Base-by-base conservation (phyloP, 2,888 invertebrate genomes). In the Stenotaenia linearis region DNA sequence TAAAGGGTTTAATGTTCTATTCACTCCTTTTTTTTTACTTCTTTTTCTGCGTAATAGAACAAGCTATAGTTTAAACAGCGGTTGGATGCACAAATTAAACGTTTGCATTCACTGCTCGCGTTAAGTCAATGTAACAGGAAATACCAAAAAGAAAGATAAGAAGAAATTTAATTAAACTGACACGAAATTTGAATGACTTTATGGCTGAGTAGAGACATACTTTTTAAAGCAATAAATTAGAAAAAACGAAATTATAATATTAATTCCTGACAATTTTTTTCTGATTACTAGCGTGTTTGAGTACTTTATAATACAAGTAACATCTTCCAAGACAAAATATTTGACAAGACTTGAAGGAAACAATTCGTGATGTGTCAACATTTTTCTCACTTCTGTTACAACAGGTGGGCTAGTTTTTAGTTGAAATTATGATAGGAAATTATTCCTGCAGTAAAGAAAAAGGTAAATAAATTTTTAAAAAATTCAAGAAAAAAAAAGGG, bases 321-420 rank as follows among this genome's bases (percentile, higher is more conserved):
- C 25, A 69, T 28, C 25, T 69, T 69, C 69, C 25, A 12, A 3
- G 50, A 69, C 69, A 69, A 69, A 69, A 69, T 69, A 69, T 69
- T 69, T 69, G 69, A 69, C 69, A 69, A 10, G 25, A 69, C 12
- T 69, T 69, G 69, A 69, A 69, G 69, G 25, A 28, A 69, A 25
- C 69, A 69, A 69, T 69, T 28, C 69, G 69, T 69, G 69, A 69
- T 28, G 28, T 69, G 69, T 69, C 69, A 69, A 28, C 69, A 69
- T 69, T 69, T 25, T 28, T 28, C 69, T 69, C 69, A 69, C 69
- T 69, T 69, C n/a, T 69, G 69, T 69, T 69, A 69, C 25, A 69
- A 69, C 69, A 69, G 69, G 69, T 69, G 69, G 69, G 69, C 25
- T n/a, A 50, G 50, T n/a, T 50, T n/a, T 18, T 25, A 69, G 12